Conservation (phyloP, 2,888 invertebrate genomes). For the Heliconius charithonia region DNA sequence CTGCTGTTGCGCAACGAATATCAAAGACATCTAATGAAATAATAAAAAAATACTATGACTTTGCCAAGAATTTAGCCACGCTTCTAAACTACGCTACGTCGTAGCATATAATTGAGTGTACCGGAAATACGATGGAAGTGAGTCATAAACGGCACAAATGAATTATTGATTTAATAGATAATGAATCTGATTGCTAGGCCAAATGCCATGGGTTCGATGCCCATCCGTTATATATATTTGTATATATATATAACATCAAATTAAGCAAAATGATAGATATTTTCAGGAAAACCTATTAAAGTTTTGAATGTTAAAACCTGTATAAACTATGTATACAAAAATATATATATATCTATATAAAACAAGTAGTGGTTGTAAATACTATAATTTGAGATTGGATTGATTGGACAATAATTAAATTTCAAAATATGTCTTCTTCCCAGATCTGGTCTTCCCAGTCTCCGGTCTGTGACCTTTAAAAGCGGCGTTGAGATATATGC, state of each 20-base stretch:
- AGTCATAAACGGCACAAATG: slow-evolving; percentile 10
- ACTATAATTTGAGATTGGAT: not conserved
- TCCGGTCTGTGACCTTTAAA: too few species aligned
- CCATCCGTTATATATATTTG: not conserved
- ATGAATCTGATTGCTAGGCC: not conserved
- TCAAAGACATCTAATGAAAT: not conserved
- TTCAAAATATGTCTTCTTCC: not conserved
- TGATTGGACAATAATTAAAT: too few species aligned
- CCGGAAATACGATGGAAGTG: slow-evolving; percentile 20
- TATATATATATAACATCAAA: not conserved
- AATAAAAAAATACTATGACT: not conserved
- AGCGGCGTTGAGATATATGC: too few species aligned
- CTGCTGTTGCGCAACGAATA: not conserved
- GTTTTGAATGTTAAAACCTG: too few species aligned
- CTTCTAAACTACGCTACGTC: slow-evolving; percentile 16
- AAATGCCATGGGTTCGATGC: not conserved
- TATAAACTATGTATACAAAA: not conserved
- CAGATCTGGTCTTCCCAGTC: not conserved
- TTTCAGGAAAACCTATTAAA: too few species aligned
- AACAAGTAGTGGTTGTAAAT: not conserved
- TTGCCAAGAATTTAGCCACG: slow-evolving; percentile 4
- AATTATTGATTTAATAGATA: not conserved
- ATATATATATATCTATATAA: not conserved
- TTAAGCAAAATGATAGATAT: too few species aligned
- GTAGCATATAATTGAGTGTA: not conserved